phyloP scores from a whole-genome alignment of 2,113 vertebrate species.

The Poecile atricapillus region DNA sequence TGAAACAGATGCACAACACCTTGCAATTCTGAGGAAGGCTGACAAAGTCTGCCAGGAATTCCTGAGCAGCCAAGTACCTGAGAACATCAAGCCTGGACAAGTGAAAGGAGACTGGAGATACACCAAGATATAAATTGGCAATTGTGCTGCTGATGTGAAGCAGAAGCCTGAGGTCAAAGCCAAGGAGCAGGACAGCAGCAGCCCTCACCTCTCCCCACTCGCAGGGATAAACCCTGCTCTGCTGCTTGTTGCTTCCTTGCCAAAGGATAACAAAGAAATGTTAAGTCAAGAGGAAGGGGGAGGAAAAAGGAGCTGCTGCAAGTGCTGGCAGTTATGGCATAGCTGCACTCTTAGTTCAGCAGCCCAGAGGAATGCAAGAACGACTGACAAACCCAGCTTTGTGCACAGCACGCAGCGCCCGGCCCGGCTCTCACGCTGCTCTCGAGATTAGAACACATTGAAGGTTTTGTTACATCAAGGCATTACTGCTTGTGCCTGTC shows the following conservation, averaged over 20 bases:
- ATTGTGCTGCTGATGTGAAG: rapidly evolving
- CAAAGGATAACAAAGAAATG: neutral
- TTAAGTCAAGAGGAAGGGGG: neutral
- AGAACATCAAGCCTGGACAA: neutral
- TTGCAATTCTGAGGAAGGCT: neutral
- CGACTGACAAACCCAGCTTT: neutral
- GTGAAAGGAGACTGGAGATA: neutral
- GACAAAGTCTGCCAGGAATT: neutral
- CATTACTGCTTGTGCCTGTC: neutral
- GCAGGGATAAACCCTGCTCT: neutral
- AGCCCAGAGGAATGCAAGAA: neutral
- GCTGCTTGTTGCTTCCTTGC: neutral
- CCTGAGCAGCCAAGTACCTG: neutral
- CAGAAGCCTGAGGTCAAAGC: neutral
- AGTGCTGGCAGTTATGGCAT: neutral
- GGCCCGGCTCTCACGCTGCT: neutral
- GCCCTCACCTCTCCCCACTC: neutral
- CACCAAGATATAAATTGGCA: rapidly evolving
- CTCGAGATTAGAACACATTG: neutral
- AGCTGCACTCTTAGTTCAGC: neutral
- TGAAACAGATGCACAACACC: neutral
- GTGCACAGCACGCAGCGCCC: neutral
- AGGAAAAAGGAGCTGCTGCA: neutral
- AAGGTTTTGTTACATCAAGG: neutral
- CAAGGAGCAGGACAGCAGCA: neutral